phyloP scores from a whole-genome alignment of 2,888 invertebrate genomes.

The Dasypogon diadema region DNA sequence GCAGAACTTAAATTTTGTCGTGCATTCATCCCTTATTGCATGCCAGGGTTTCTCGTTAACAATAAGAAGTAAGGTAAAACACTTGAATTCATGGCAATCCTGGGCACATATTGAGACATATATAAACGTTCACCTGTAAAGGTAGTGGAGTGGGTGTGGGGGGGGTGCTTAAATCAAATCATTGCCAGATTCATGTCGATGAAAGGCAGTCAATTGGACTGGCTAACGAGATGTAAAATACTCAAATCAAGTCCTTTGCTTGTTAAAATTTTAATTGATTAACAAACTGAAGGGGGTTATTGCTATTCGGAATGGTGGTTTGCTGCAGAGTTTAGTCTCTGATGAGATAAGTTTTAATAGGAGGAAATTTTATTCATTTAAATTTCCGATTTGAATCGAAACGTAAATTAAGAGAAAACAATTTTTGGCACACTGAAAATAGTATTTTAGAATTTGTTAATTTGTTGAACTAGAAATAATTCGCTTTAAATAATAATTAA shows the following conservation, averaged over 20 bases:
- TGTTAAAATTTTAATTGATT: constrained; percentile 43
- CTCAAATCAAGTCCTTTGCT: constrained; percentile 29
- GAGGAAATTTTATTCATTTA: background rate
- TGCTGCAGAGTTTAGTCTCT: background rate
- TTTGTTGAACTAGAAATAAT: background rate
- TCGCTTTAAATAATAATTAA: background rate
- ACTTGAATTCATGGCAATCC: background rate
- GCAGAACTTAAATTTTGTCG: background rate
- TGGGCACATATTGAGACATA: background rate
- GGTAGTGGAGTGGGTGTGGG: background rate
- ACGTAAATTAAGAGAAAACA: background rate
- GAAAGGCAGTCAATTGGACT: constrained; percentile 38
- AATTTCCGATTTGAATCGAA: too few species aligned
- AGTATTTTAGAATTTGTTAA: background rate
- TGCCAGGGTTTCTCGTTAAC: background rate
- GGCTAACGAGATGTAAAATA: constrained; percentile 42
- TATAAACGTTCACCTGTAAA: background rate
- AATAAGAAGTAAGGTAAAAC: background rate
- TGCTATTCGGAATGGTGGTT: background rate
- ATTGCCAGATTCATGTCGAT: constrained; percentile 26
- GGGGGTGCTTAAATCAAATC: background rate
- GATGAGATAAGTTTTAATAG: background rate
- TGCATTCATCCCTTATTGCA: background rate
- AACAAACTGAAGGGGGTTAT: constrained; percentile 11
- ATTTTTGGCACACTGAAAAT: too few species aligned